Percentiles rank a stretch among this genome's conserved stretches.
Conservation (phyloP, 2,113 vertebrate genomes). For the human (Homo sapiens) region GRCh38 chr7:31475501-31476000, state of each 20-base stretch:
- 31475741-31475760: conserved; percentile 39
- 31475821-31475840: conserved; percentile 65
- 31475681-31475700: conserved; percentile 35
- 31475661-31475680: not conserved
- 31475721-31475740: conserved; percentile 56
- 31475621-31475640: not conserved
- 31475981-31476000: not conserved
- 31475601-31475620: not conserved
- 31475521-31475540: not conserved
- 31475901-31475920: conserved; percentile 76
- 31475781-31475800: conserved; percentile 45
- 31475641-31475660: not conserved
- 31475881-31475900: conserved; percentile 71
- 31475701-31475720: conserved; percentile 49
- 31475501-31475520: not conserved
- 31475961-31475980: conserved; percentile 60
- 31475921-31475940: conserved; percentile 50
- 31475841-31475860: conserved; percentile 66
- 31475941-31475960: conserved; percentile 56
- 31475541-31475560: not conserved
- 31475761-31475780: conserved; percentile 27
- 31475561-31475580: not conserved
- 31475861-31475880: conserved; percentile 69
- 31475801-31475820: conserved; percentile 63
- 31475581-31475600: not conserved